These are phyloP conservation scores for Brevimyrus niger DNA, from an alignment of 2,113 vertebrate genomes.

Conservation along the genomic window DNA sequence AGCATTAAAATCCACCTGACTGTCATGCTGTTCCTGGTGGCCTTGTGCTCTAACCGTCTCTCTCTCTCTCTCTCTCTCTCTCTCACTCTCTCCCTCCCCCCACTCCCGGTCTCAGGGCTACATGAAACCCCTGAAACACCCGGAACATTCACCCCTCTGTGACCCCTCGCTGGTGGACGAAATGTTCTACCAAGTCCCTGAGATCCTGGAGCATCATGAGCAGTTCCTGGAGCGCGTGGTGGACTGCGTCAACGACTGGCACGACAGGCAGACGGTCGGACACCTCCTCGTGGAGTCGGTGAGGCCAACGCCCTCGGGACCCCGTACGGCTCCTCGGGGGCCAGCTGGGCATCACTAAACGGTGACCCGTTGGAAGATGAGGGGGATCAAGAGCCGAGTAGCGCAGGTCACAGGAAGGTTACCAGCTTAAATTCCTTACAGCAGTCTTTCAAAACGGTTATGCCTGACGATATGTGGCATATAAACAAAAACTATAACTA, in stretches of 20 bases:
- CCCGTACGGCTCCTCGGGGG: neutral
- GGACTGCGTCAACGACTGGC: slow-evolving; percentile 83
- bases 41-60: neutral
- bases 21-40: neutral
- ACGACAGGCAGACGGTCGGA: slow-evolving; percentile 86
- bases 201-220: slow-evolving; percentile 95
- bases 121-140: slow-evolving; percentile 93
- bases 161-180: slow-evolving; percentile 90
- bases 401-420: neutral
- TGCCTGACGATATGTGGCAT: neutral
- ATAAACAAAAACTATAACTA: neutral
- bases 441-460: neutral
- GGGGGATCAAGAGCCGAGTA: neutral
- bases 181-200: slow-evolving; percentile 96
- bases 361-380: neutral
- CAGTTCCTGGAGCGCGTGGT: slow-evolving; percentile 88
- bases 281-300: slow-evolving; percentile 89
- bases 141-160: slow-evolving; percentile 77
- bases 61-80: neutral
- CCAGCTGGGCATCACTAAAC: neutral
- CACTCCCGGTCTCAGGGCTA: slow-evolving; percentile 69
- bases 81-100: neutral
- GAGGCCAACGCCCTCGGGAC: slow-evolving; percentile 39
- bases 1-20: neutral
- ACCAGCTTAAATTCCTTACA: neutral